Evolutionary conservation across 2,797 vertebrate species (phyloP).

Genomic region (Pangasius sanitwongsei): DNA sequence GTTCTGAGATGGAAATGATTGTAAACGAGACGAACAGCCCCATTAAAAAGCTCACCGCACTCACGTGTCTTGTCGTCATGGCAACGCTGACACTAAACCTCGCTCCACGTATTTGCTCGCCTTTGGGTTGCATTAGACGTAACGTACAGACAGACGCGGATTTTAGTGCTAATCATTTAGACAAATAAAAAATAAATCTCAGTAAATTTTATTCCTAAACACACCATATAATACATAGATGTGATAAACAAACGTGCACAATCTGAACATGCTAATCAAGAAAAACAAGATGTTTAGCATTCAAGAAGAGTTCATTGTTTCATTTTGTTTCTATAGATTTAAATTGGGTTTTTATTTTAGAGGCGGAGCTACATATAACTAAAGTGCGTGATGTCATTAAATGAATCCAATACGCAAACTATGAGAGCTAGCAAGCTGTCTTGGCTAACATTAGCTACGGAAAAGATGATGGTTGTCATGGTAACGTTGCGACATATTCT

Average conservation of each 20-base stretch:
- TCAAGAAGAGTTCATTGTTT: not conserved
- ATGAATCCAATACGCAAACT: not conserved
- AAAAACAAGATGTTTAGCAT: too few species aligned
- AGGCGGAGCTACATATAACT: not conserved
- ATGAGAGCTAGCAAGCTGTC: not conserved
- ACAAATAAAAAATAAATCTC: too few species aligned
- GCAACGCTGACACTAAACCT: too few species aligned
- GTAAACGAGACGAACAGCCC: too few species aligned
- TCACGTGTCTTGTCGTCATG: not conserved
- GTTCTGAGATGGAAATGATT: too few species aligned
- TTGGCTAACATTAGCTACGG: not conserved
- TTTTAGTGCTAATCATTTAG: not conserved
- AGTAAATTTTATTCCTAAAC: too few species aligned
- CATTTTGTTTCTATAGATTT: not conserved
- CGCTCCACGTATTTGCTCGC: too few species aligned
- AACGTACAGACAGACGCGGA: too few species aligned
- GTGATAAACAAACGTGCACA: not conserved
- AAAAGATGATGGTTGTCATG: not conserved
- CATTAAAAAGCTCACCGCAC: too few species aligned
- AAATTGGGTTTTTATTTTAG: not conserved
- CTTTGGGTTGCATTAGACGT: too few species aligned
- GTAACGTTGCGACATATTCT: not conserved
- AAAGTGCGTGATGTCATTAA: not conserved
- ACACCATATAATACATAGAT: not conserved
- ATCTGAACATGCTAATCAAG: too few species aligned